Evolutionary conservation across 1,140 invertebrate species (phyloP), one percentile per base, ranked within the genome.

Genomic region (Caenorhabditis latens): DNA sequence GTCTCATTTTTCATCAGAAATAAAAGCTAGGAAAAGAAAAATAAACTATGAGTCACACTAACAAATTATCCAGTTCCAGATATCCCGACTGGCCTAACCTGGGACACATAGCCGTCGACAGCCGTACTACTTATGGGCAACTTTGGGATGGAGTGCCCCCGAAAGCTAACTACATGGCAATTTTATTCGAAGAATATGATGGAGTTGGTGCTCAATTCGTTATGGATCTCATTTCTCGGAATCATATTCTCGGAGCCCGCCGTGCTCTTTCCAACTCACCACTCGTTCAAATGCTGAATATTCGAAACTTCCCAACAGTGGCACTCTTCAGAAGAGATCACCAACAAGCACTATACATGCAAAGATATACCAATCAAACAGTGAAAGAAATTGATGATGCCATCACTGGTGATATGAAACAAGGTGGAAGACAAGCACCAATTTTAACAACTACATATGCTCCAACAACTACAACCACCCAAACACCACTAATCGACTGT

Each of bases 81-180:
- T 92, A 92, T 75, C 61, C 84, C n/a, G 91, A 92, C 53, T 92
- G 91, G 91, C 91, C 91, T 61, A 90, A 92, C 75, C 82, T 92
- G 21, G 84, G 82, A 32, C 90, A 92, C 85, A 71, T 91, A 42
- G 85, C 92, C 63, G 92, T 91, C 24, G 90, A 87, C 85, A 83
- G 91, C 13, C 71, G 86, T 24, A 92, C 91, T 19, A 88, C 84
- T 14, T 92, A 90, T 85, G 91, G 92, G 19, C 91, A 91, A 67
- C 87, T 92, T 40, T 92, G 91, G 91, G 48, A 89, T 16, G 89
- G 89, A 46, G 71, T 90, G 53, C 46, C 83, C 5, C 88, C 57
- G 42, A 84, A 86, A 42, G 90, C 91, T 19, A 88, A 91, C 32
- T 92, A 92, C 79, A 82, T 92, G 84, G 91, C 89, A n/a, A 92